Conservation (phyloP, 2,888 invertebrate species). For the Noctua fimbriata region DNA sequence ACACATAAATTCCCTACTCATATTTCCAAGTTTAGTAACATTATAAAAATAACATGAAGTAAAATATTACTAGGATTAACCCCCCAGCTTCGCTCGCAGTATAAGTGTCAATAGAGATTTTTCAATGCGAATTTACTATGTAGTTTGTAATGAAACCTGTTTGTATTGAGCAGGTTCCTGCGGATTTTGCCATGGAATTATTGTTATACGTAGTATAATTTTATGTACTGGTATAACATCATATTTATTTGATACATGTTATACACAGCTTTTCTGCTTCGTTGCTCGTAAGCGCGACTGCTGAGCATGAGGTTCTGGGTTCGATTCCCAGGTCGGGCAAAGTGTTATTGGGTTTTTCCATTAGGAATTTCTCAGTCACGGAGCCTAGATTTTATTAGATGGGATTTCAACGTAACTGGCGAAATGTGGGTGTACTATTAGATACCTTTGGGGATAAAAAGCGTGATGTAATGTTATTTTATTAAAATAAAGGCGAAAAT, state of each 20-base stretch:
- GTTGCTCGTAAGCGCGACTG: too few relatives aligned
- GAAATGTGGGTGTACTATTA: too few relatives aligned
- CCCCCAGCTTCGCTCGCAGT: conserved; percentile 34
- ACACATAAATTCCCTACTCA: conserved; percentile 76
- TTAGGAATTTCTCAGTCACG: too few relatives aligned
- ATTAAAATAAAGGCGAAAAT: not conserved
- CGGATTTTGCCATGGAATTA: conserved; percentile 6
- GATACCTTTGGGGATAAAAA: too few relatives aligned
- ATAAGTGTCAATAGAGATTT: conserved; percentile 58
- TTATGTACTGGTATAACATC: not conserved
- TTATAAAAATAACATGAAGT: conserved; percentile 78
- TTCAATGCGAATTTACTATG: conserved; percentile 43
- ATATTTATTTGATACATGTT: not conserved
- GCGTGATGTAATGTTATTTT: not conserved
- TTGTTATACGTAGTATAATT: conserved; percentile 1
- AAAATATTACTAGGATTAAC: conserved; percentile 72
- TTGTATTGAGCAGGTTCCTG: conserved; percentile 24
- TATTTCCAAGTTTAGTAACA: conserved; percentile 77
- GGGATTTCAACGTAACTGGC: too few relatives aligned
- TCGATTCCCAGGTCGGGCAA: too few relatives aligned
- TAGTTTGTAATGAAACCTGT: conserved; percentile 34
- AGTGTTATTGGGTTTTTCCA: too few relatives aligned
- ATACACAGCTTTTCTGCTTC: too few relatives aligned
- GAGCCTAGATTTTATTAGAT: too few relatives aligned
- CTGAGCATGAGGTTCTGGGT: too few relatives aligned